phyloP scores from a whole-genome alignment of 2,888 invertebrate species.

The Mellilla xanthometata region DNA sequence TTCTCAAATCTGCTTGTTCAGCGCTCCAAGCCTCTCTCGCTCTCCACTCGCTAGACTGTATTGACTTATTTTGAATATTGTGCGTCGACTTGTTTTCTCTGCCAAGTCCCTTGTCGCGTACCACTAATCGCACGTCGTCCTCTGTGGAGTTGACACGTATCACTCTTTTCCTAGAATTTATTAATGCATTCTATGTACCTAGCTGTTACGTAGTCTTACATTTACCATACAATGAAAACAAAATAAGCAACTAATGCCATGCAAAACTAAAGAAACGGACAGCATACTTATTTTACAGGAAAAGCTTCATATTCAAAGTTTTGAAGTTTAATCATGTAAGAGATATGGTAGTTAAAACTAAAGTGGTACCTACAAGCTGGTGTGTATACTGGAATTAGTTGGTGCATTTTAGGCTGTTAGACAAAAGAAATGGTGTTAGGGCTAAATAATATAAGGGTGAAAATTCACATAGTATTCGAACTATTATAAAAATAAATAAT shows the following conservation, averaged over 20 bases:
- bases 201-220: slow-evolving; percentile 43
- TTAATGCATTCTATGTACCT: slow-evolving; percentile 82
- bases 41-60: slow-evolving; percentile 90
- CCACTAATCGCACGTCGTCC: slow-evolving; percentile 89
- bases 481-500: slow-evolving; percentile 31
- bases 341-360: neutral
- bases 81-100: slow-evolving; percentile 90
- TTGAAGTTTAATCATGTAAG: too few species aligned
- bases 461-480: neutral
- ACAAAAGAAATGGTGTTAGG: slow-evolving; percentile 52
- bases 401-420: slow-evolving; percentile 70
- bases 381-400: slow-evolving; percentile 61
- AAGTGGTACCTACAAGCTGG: slow-evolving; percentile 61
- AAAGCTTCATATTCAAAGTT: neutral
- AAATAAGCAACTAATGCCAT: slow-evolving; percentile 20
- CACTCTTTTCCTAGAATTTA: slow-evolving; percentile 88
- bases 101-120: slow-evolving; percentile 86
- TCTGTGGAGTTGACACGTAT: slow-evolving; percentile 88
- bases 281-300: neutral
- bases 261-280: slow-evolving; percentile 2
- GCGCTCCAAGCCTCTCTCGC: slow-evolving; percentile 94
- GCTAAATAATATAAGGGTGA: slow-evolving; percentile 17
- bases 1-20: slow-evolving; percentile 86
- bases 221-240: slow-evolving; percentile 17
- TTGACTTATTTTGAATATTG: slow-evolving; percentile 87